Conservation (phyloP, 2,888 invertebrate species). For the Druceiella hillmani region DNA sequence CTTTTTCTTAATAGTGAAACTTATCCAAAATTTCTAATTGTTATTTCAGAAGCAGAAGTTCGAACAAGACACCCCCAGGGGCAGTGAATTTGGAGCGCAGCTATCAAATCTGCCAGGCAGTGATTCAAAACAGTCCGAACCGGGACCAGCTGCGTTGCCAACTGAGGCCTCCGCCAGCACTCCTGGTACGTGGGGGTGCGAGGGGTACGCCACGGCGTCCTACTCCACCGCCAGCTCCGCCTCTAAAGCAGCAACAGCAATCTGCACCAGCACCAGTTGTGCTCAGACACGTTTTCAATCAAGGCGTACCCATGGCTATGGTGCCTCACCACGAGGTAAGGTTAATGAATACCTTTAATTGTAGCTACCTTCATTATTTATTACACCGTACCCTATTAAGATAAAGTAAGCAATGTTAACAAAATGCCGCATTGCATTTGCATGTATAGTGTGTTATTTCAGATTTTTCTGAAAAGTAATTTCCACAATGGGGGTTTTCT, state of each 20-base stretch:
- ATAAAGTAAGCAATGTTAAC: no score
- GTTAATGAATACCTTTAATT: not conserved
- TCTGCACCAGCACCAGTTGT: constrained; percentile 58
- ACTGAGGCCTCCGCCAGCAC: constrained; percentile 78
- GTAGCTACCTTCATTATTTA: not conserved
- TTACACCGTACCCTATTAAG: not conserved
- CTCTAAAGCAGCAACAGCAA: constrained; percentile 53
- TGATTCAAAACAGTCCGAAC: constrained; percentile 92
- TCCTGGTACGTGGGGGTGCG: constrained; percentile 51
- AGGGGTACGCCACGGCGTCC: constrained; percentile 36
- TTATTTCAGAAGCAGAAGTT: constrained; percentile 49
- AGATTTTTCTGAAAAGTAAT: no score
- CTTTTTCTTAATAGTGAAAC: not conserved
- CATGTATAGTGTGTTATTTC: no score
- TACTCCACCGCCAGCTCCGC: constrained; percentile 36
- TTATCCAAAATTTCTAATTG: constrained; percentile 28
- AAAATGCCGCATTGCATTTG: no score
- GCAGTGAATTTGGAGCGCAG: constrained; percentile 91
- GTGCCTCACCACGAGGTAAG: constrained; percentile 40
- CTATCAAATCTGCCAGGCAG: constrained; percentile 89
- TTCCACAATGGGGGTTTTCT: no score
- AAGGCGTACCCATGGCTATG: constrained; percentile 39
- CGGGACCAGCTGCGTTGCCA: constrained; percentile 81
- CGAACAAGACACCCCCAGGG: constrained; percentile 79
- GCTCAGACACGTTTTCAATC: constrained; percentile 57